These are phyloP conservation scores for Tipula helvola DNA, from an alignment of 2,888 invertebrate genomes.

Conservation along the genomic window DNA sequence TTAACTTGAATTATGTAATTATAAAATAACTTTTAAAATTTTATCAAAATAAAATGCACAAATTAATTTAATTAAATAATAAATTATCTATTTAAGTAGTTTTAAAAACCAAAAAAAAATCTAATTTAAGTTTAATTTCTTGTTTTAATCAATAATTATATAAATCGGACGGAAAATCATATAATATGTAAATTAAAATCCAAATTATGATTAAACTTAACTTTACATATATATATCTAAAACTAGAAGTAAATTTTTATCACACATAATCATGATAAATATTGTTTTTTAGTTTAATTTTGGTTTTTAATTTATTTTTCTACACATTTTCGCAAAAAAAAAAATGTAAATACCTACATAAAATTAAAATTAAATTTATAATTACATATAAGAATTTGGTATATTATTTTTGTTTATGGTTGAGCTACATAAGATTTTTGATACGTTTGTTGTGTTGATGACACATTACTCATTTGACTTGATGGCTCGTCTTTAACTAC, in stretches of 20 bases:
- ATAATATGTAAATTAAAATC: background rate
- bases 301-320: background rate
- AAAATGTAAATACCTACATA: background rate
- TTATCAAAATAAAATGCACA: background rate
- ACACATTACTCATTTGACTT: constrained; percentile 14
- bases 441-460: constrained; percentile 15
- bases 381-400: background rate
- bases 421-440: constrained; percentile 11
- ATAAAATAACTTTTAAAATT: background rate
- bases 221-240: background rate
- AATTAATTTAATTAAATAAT: background rate
- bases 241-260: background rate
- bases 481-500: constrained; percentile 16
- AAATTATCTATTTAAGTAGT: background rate
- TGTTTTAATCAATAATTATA: background rate
- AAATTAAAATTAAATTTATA: background rate
- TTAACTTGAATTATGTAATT: background rate
- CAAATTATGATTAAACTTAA: background rate
- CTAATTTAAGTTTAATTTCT: background rate
- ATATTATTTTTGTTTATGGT: background rate
- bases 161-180: background rate
- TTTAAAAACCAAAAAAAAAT: background rate
- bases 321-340: background rate
- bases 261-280: background rate
- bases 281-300: background rate